Base-by-base conservation (phyloP, 1,140 invertebrate genomes). In the Euwallacea fornicatus region DNA sequence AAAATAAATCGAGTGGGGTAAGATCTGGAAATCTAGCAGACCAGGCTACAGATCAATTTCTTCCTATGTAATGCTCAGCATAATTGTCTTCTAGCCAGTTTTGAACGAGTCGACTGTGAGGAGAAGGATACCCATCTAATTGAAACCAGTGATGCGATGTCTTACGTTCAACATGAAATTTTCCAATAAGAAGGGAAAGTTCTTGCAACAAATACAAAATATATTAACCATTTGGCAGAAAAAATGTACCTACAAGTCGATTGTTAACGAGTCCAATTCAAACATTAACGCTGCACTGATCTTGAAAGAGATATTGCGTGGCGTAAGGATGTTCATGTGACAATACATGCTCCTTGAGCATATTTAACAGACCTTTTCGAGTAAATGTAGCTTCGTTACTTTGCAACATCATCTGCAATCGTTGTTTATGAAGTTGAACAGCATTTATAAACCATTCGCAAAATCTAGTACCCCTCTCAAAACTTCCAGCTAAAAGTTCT, bases 1-100 rank as follows among this genome's bases (percentile, higher is more conserved):
- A 80, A 72, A 73, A 80, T 78, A 79, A 83, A 76, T 83, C 81
- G 41, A 79, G 65, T 43, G 77, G 78, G 11, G 76, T 81, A 53
- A 83, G 72, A 76, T 83, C 81, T n/a, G 78, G 78, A 58, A 76
- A 82, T 69, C 82, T 74, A 11, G 81, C 74, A 62, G 81, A 79
- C 83, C 83, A 83, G 44, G 73, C 60, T 56, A 83, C 74, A 46
- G 79, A 71, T 15, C 81, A 80, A 63, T 69, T 66, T 65, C 80
- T 71, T 56, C 81, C 82, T 66, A 83, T 82, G 80, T 80, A 83
- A 11, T 21, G 41, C 8, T 56, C 50, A 43, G 53, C 33, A 66
- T 66, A 66, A 43, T 50, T 21, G 11, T 7, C 55, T 13, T 66
- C 42, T 56, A 66, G 41, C 15, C 44, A 55, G 2, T 56, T 56